phyloP scores from a whole-genome alignment of 1,140 invertebrate genomes.

The Aphelenchoides avenae region DNA sequence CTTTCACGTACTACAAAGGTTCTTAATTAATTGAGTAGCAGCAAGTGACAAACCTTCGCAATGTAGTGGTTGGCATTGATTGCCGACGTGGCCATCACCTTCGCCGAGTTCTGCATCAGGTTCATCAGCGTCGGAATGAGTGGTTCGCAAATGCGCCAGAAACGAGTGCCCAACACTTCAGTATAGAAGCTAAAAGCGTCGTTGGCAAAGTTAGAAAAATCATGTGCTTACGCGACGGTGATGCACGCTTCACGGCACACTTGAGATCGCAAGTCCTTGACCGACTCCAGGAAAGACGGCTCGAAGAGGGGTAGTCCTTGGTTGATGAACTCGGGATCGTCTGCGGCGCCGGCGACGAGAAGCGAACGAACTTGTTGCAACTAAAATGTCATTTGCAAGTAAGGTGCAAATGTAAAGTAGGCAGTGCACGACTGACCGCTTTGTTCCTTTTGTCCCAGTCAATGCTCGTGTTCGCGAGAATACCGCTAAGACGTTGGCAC shows the following conservation, averaged over 20 bases:
- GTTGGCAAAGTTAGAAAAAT: not conserved
- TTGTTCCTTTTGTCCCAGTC: conserved; percentile 42
- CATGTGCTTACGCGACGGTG: conserved; percentile 69
- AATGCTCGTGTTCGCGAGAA: conserved; percentile 35
- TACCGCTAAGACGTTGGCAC: conserved; percentile 17
- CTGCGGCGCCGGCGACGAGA: conserved; percentile 70
- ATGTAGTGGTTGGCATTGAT: conserved; percentile 81
- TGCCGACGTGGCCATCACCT: conserved; percentile 86
- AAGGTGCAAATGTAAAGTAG: not conserved
- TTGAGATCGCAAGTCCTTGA: conserved; percentile 83
- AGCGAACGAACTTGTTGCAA: conserved; percentile 27
- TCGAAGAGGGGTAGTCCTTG: conserved; percentile 75
- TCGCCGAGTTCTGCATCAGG: conserved; percentile 89
- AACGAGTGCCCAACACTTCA: conserved; percentile 73
- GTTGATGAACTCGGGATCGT: conserved; percentile 74
- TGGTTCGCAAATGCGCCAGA: conserved; percentile 78
- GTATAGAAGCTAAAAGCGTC: conserved; percentile 68
- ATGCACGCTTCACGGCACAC: conserved; percentile 90
- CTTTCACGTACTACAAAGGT: conserved; percentile 70
- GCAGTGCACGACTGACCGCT: conserved; percentile 16
- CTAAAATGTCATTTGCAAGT: conserved; percentile 17
- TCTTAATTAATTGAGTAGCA: not conserved
- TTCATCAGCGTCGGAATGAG: conserved; percentile 78
- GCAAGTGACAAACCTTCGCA: conserved; percentile 65
- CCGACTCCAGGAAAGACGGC: conserved; percentile 73